phyloP scores from a whole-genome alignment of 2,797 vertebrate species.

The Melopsittacus undulatus region DNA sequence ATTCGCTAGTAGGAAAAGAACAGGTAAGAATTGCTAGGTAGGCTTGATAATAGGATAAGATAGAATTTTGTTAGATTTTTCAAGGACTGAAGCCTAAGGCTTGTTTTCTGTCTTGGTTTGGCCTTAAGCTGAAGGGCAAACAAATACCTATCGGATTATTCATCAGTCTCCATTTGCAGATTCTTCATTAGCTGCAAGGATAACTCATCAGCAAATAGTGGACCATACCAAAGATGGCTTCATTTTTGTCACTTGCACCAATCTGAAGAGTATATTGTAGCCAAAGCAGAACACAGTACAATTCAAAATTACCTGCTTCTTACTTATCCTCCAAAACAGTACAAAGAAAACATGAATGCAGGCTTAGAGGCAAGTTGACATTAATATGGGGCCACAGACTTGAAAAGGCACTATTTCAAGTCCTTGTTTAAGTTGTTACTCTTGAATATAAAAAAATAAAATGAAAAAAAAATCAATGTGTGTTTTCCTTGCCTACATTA shows the following conservation, averaged over 20 bases:
- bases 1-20: not conserved
- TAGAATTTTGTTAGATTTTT: not conserved
- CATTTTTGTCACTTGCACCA: not conserved
- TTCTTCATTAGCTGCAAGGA: not conserved
- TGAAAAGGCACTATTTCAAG: not conserved
- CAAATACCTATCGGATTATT: not conserved
- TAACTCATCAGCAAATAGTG: not conserved
- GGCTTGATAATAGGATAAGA: not conserved
- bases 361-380: not conserved
- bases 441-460: not conserved
- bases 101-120: not conserved
- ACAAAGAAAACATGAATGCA: not conserved
- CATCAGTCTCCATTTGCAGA: not conserved
- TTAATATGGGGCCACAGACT: not conserved
- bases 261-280: not conserved
- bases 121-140: not conserved
- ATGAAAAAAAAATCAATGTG: not conserved
- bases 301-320: not conserved
- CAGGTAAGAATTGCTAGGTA: not conserved
- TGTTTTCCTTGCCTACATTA: not conserved
- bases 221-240: not conserved
- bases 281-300: not conserved
- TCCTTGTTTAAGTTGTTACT: not conserved
- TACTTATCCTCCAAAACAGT: not conserved
- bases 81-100: not conserved